These are phyloP conservation scores for Mesembrinibis cayennensis DNA, from an alignment of 2,113 vertebrate genomes.

Conservation along the genomic window DNA sequence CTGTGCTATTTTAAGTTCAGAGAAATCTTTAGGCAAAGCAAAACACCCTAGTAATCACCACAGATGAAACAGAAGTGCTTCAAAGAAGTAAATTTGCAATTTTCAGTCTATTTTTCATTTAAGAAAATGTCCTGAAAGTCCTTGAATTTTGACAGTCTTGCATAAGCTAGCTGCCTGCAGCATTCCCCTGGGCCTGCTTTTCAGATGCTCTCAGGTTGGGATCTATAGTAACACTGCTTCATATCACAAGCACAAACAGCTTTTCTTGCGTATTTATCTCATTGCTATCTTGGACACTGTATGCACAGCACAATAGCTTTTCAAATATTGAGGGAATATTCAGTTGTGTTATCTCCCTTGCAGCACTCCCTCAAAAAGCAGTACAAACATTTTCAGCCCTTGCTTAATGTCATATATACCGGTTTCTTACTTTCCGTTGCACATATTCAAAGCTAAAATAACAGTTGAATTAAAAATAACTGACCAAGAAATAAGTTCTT, in stretches of 20 bases:
- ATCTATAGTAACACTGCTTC: constrained; percentile 32
- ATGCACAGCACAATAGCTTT: constrained; percentile 41
- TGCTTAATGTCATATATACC: background rate
- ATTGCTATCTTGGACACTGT: constrained; percentile 35
- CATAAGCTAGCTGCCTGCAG: constrained; percentile 24
- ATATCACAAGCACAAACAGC: constrained; percentile 43
- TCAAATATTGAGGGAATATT: constrained; percentile 46
- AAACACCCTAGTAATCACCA: constrained; percentile 33
- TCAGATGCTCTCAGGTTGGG: constrained; percentile 29
- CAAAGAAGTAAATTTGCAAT: constrained; percentile 51
- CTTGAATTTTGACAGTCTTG: constrained; percentile 54
- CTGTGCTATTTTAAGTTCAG: constrained; percentile 54
- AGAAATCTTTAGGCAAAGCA: constrained; percentile 8
- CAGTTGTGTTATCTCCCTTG: background rate
- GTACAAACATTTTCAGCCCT: background rate
- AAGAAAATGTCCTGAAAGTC: constrained; percentile 53
- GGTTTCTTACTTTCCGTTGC: background rate
- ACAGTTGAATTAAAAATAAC: background rate
- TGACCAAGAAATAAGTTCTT: background rate
- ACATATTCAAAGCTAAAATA: background rate
- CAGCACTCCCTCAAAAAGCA: background rate
- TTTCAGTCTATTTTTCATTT: constrained; percentile 8
- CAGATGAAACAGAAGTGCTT: constrained; percentile 47
- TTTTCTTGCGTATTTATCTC: constrained; percentile 56
- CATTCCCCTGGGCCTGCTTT: constrained; percentile 24